Base-by-base conservation (phyloP, 2,797 vertebrate species). In the Rhynchonycteris naso region DNA sequence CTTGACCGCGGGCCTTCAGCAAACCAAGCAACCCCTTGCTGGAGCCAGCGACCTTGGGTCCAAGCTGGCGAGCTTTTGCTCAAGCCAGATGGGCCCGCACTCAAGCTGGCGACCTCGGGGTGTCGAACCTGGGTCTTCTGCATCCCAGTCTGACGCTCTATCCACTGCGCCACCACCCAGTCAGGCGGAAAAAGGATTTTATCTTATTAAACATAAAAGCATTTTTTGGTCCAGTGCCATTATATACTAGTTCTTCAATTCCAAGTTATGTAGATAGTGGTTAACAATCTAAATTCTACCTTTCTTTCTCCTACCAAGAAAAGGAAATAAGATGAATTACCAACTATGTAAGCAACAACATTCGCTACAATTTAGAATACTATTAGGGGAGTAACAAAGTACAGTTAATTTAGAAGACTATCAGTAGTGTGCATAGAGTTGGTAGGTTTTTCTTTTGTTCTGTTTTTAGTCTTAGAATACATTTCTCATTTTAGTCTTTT, bases 401-500 rank as follows among this genome's bases (percentile, higher is more conserved):
- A 47, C 80, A 74, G 15, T 81, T 69, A 35, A 82, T 86, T 59
- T 76, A 72, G 50, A 83, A 71, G 24, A 61, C 43, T 11, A 6
- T 75, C 54, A 11, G 50, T 14, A 66, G 63, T 61, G 7, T 66
- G 2, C 43, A 28, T 22, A 9, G 26, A 88, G 26, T 81, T 63
- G 69, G 14, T 69, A 30, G 82, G 38, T 14, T 88, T 95, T 38
- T 30, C 1, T 81, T 79, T 71, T 58, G 10, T 43, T 69, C 24
- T 30, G 26, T 91, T 72, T 90, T 80, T 26, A 58, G 80, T 81
- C 92, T 74, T 79, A 66, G 86, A 90, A 86, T 92, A 86, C 68
- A 33, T 26, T 88, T 94, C 79, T 89, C 58, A 92, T 74, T 94
- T 85, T 83, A n/a, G 21, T 47, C 38, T 65, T 94, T 87, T 75